Evolutionary conservation across 2,113 vertebrate genomes (phyloP).

Genomic region (Egretta garzetta): DNA sequence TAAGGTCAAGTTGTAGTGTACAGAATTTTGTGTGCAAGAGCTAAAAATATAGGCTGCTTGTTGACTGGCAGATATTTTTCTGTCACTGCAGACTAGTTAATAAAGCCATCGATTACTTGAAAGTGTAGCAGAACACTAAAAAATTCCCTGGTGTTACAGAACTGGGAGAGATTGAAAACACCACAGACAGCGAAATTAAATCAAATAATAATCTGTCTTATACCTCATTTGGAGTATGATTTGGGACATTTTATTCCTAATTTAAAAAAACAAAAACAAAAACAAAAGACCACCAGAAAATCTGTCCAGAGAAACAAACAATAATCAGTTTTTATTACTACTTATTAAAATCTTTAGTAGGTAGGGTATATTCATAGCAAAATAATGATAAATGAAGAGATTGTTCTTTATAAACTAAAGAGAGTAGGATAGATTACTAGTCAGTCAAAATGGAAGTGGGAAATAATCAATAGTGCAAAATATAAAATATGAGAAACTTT

Average conservation of each 20-base stretch:
- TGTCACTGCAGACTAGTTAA: background rate
- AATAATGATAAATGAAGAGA: background rate
- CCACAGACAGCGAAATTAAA: background rate
- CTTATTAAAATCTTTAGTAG: background rate
- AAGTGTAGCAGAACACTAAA: background rate
- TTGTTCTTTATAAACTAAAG: background rate
- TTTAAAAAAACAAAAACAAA: fast-evolving
- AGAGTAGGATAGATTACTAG: background rate
- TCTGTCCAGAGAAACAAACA: background rate
- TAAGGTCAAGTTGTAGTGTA: background rate
- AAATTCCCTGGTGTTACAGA: background rate
- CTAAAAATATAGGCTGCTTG: background rate
- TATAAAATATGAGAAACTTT: background rate
- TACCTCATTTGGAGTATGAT: background rate
- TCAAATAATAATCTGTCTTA: background rate
- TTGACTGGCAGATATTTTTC: background rate
- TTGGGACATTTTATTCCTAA: background rate
- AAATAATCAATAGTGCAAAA: background rate
- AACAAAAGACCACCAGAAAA: background rate
- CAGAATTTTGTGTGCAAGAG: background rate
- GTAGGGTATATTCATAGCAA: background rate
- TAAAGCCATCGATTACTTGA: background rate
- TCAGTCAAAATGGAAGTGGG: background rate
- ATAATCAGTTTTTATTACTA: background rate
- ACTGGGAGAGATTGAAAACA: background rate